A percentile compares a stretch with the other conserved stretches of the same genome.
Evolutionary conservation across 2,797 vertebrate genomes (phyloP).

Genomic region (Thamnophis elegans): DNA sequence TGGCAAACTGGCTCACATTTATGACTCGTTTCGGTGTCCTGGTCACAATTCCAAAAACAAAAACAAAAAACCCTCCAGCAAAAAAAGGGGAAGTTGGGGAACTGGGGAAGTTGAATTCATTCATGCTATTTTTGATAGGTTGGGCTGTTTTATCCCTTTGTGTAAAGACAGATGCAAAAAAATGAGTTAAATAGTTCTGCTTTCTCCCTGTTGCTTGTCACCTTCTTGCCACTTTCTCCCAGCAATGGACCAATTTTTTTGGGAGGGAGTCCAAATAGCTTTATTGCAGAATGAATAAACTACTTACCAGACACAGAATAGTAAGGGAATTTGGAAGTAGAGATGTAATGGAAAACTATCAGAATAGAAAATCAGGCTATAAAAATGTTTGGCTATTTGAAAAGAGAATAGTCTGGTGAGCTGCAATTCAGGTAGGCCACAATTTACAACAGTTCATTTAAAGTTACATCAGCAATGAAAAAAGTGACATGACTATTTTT

Average conservation of each 20-base stretch:
- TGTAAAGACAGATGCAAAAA: too few relatives aligned
- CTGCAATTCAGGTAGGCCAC: not conserved
- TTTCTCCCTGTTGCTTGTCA: too few relatives aligned
- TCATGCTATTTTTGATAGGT: too few relatives aligned
- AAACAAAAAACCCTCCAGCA: not conserved
- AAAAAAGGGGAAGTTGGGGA: not conserved
- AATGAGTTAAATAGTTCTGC: too few relatives aligned
- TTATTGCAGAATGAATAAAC: not conserved
- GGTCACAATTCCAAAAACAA: not conserved
- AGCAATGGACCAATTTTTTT: not conserved
- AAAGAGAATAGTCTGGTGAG: not conserved
- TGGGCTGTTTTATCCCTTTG: too few relatives aligned
- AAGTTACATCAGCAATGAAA: not conserved
- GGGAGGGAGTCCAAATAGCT: not conserved
- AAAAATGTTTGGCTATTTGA: not conserved
- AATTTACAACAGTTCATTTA: not conserved
- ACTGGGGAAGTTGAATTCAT: not conserved
- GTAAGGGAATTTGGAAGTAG: not conserved
- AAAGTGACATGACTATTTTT: not conserved
- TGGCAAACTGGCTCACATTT: not conserved
- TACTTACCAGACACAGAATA: not conserved
- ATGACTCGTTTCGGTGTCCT: not conserved
- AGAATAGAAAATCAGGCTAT: not conserved
- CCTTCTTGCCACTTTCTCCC: too few relatives aligned
- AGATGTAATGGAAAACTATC: not conserved